Conservation (phyloP, 2,113 vertebrate species). For the Datnioides undecimradiatus region DNA sequence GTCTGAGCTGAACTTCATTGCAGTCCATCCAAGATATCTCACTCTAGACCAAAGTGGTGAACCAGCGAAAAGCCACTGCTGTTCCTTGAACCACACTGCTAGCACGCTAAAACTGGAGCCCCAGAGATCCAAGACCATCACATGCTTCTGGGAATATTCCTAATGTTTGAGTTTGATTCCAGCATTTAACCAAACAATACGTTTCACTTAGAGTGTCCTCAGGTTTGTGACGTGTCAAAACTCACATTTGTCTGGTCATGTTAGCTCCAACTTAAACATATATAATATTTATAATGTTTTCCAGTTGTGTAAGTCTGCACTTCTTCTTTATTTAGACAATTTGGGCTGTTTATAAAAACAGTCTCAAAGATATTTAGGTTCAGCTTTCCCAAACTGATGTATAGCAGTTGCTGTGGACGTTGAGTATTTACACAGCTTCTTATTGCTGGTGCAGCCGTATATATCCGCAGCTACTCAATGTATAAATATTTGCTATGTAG, state of each 20-base stretch:
- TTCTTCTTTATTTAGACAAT: not conserved
- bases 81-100: not conserved
- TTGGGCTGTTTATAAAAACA: no score
- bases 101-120: not conserved
- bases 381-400: not conserved
- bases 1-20: not conserved
- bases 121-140: not conserved
- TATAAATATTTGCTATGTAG: constrained; percentile 56
- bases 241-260: not conserved
- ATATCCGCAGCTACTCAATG: constrained; percentile 1
- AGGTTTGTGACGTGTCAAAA: not conserved
- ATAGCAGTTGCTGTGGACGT: not conserved
- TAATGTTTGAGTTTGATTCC: not conserved
- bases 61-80: not conserved
- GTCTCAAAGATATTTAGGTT: not conserved
- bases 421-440: constrained; percentile 3
- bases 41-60: not conserved
- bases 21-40: not conserved
- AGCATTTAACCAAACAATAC: not conserved
- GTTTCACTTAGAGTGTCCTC: no score
- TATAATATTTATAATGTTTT: no score
- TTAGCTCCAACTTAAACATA: not conserved
- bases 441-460: not conserved
- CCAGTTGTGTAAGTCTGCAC: not conserved
- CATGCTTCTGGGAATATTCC: not conserved